Evolutionary conservation across 2,888 invertebrate species (phyloP), one percentile per base, ranked within the genome.

Genomic region (Xiphydria camelus): DNA sequence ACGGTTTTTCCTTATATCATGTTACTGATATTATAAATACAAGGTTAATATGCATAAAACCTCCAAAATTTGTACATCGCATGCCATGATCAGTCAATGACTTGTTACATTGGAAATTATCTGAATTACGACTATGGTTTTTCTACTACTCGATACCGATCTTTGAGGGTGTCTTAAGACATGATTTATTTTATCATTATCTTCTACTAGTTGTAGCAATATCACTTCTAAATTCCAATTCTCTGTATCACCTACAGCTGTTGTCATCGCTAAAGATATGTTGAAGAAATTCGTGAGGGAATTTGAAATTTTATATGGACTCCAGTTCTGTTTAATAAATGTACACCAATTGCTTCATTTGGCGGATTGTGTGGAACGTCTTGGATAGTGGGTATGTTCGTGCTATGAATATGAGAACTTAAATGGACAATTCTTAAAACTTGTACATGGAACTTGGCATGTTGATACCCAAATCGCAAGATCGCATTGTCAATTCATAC

Each of bases 31-130:
- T 45, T 1, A 29, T 49, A 7, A 44, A 49, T 42, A 15, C 20
- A 10, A 39, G 43, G 26, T 26, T 56, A 3, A 41, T 14, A 25
- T 10, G 15, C 18, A 51, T 55, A 6, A 56, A 51, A 29, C 52
- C 50, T 9, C 53, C 52, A 6, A 53, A 50, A 43, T 54, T 50
- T 25, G 38, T 57, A 1, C 54, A 57, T 29, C 38, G 52, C 10
- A 43, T 57, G 47, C 50, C 52, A 3, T 47, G 45, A 2, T 31
- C 33, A 19, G 25, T 51, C 12, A 23, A 49, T 18, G 37, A 50
- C 15, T 7, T 22, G 22, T 12, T n/a, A n/a, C n/a, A 51, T 21
- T 57, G 47, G 55, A 55, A 55, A 51, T 55, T 55, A 7, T 51
- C 49, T 0, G 51, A 57, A 44, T 36, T 51, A 2, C 53, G 48